Percentiles rank a stretch among this genome's conserved stretches.
phyloP scores from a whole-genome alignment of 1,140 invertebrate species.

The Camponotus floridanus region DNA sequence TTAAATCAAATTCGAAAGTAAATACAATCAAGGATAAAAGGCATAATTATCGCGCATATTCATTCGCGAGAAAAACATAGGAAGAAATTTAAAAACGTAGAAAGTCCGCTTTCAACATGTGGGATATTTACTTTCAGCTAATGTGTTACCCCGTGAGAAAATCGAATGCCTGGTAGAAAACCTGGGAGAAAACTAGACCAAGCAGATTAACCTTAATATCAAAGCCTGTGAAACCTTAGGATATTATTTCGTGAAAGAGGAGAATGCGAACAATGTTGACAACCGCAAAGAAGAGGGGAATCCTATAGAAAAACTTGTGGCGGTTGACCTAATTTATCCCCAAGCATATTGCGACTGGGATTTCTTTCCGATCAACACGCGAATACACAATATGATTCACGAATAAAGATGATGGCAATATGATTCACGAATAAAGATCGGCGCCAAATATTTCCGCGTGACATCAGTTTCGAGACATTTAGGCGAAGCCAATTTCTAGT shows the following conservation, averaged over 20 bases:
- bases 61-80: not conserved
- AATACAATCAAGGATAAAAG: not conserved
- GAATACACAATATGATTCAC: not conserved
- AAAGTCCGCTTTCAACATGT: conserved; percentile 18
- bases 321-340: conserved; percentile 39
- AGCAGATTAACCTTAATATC: conserved; percentile 77
- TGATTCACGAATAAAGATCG: not conserved
- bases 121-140: conserved; percentile 32
- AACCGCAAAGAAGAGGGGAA: not conserved
- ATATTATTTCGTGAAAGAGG: conserved; percentile 42
- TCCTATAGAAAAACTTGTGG: conserved; percentile 23
- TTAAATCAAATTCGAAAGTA: conserved; percentile 1
- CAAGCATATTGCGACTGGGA: not conserved
- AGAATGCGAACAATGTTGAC: not conserved
- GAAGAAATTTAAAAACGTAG: not conserved
- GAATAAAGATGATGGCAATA: not conserved
- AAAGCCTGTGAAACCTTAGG: conserved; percentile 73
- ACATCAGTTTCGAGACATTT: not conserved
- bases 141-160: conserved; percentile 5
- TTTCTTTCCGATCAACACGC: not conserved
- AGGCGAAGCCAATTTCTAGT: conserved; percentile 1
- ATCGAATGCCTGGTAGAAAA: conserved; percentile 19
- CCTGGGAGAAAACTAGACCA: conserved; percentile 68
- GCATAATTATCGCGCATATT: not conserved
- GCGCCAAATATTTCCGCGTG: too few species aligned